phyloP scores from a whole-genome alignment of 2,888 invertebrate genomes.

The Dinocampus coccinellae region DNA sequence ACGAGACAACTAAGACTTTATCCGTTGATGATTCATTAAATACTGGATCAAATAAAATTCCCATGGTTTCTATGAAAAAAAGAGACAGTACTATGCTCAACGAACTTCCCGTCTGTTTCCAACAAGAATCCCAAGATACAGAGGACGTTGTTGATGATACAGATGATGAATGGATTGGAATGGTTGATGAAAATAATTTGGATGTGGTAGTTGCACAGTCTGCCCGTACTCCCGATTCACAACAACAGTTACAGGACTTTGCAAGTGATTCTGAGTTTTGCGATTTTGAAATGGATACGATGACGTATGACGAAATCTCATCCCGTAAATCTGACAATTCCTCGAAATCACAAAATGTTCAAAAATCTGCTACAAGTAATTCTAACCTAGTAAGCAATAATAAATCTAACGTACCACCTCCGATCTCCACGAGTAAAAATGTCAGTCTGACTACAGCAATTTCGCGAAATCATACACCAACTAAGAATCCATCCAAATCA shows the following conservation, averaged over 20 bases:
- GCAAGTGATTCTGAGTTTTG: background rate
- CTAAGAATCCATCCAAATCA: background rate
- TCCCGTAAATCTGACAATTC: background rate
- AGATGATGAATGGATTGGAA: conserved; percentile 24
- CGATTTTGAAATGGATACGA: background rate
- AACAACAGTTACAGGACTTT: background rate
- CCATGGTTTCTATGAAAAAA: background rate
- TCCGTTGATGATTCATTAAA: background rate
- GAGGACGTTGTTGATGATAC: conserved; percentile 38
- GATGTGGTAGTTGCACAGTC: background rate
- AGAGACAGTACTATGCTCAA: background rate
- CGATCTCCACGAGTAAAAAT: background rate
- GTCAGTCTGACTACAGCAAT: background rate
- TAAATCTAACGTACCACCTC: background rate
- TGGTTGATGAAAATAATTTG: conserved; percentile 26
- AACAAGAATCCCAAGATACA: conserved; percentile 21
- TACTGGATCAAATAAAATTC: background rate
- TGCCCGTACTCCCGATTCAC: background rate
- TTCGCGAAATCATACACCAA: background rate
- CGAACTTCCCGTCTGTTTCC: conserved; percentile 14
- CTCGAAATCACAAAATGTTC: background rate
- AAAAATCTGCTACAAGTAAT: background rate
- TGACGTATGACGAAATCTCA: background rate
- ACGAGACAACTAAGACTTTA: background rate
- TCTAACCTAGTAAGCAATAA: background rate